Base-by-base conservation (phyloP, 2,888 invertebrate genomes). In the Meganola albula region DNA sequence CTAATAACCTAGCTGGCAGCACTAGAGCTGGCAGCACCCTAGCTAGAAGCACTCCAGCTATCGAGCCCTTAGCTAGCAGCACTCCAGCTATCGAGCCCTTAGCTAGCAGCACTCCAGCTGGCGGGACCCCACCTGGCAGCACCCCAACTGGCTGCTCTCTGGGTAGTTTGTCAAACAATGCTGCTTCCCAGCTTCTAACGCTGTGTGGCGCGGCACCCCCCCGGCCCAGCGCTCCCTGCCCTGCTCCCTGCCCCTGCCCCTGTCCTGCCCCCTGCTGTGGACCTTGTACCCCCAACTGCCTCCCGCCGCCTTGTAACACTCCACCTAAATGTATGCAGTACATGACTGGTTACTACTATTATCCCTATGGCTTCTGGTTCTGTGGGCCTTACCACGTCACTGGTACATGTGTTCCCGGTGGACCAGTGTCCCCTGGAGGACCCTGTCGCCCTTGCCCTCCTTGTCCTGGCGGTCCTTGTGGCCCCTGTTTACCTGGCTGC, bases 301-400 rank as follows among this genome's bases (percentile, higher is more conserved):
- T 53, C 4, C 53, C 53, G 2, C 41, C 37, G 0, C 56, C 58
- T 1, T 57, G 59, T 29, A 57, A 56, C 22, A 48, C 49, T 2
- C 52, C 58, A 0, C 37, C 59, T 1, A 40, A 34, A 10, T 61
- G 60, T 34, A 27, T 61, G 9, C 60, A 61, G 21, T 54, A 52
- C 25, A 60, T 61, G 53, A 56, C 51, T 1, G 61, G 61, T 7
- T 61, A 61, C 16, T 59, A 61, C 27, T 58, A 61, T 33, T 61
- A 61, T 24, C 63, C 63, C 0, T 64, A 64, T 13, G 63, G 64
- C 1, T 52, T 49, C 10, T 64, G 63, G 63, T 64, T 63, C 43
- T 63, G 63, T 28, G 63, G 64, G 3, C 63, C 64, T 1, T 64
- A 58, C 38, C 63, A 63, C 9, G 56, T 58, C 2, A 45, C 53